These are phyloP conservation scores for Nephrotoma flavescens DNA, from an alignment of 2,888 invertebrate genomes.

Conservation along the genomic window DNA sequence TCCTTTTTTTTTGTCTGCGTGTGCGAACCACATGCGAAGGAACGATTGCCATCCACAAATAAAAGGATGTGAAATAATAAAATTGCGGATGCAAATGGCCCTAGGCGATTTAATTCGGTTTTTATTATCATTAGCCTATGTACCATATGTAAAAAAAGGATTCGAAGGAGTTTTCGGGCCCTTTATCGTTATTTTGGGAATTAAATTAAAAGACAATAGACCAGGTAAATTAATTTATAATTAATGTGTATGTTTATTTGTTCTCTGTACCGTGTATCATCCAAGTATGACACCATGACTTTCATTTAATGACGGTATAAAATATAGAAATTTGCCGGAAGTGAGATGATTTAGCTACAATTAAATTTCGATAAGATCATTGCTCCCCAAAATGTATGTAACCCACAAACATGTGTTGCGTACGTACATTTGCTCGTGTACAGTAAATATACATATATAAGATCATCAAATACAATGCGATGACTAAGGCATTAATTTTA, in stretches of 20 bases:
- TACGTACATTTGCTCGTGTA: background rate
- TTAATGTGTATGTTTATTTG: background rate
- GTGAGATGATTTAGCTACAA: background rate
- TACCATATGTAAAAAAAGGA: background rate
- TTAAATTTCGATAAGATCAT: background rate
- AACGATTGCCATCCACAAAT: background rate
- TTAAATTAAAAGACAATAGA: background rate
- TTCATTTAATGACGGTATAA: background rate
- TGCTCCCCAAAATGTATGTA: background rate
- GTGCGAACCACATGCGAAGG: background rate
- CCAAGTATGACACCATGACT: background rate
- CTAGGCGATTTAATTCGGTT: background rate
- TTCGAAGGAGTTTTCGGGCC: background rate
- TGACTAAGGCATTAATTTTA: background rate
- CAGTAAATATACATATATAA: background rate
- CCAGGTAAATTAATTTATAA: background rate
- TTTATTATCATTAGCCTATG: background rate
- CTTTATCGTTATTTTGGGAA: background rate
- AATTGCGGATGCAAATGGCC: background rate
- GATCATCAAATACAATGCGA: background rate
- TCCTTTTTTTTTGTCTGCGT: background rate
- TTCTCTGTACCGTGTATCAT: background rate
- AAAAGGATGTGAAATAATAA: background rate
- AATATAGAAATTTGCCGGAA: background rate
- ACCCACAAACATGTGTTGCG: background rate